phyloP scores from a whole-genome alignment of 1,140 invertebrate species.

The Elysia chlorotica region DNA sequence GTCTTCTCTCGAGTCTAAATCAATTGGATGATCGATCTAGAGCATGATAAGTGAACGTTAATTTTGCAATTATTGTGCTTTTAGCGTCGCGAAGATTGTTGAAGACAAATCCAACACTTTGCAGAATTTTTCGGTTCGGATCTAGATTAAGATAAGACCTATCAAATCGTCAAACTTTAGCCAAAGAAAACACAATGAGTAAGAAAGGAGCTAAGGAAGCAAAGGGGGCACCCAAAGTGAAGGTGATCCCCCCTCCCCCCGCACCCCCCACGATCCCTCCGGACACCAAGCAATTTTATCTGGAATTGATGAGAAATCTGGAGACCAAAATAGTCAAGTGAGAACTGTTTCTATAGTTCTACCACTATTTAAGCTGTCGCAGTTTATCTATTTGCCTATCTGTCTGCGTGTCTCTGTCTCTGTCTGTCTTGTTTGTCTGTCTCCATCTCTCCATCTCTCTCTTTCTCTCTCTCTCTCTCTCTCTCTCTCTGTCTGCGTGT shows the following conservation, averaged over 20 bases:
- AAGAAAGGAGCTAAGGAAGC: not conserved
- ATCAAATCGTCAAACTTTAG: not conserved
- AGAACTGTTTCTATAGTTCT: too few species aligned
- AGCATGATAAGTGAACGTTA: too few species aligned
- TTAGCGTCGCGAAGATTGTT: not conserved
- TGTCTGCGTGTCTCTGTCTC: too few species aligned
- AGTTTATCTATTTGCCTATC: too few species aligned
- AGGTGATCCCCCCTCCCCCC: not conserved
- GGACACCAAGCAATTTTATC: constrained; percentile 6
- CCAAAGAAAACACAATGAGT: not conserved
- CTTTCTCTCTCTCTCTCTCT: too few species aligned
- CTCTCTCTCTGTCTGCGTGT: too few species aligned
- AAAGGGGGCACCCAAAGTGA: not conserved
- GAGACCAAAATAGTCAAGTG: not conserved
- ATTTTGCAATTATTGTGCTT: too few species aligned
- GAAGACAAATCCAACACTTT: not conserved
- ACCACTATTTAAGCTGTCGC: too few species aligned
- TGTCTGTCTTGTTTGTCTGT: too few species aligned
- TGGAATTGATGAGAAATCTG: not conserved
- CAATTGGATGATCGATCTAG: too few species aligned
- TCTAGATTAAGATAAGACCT: not conserved
- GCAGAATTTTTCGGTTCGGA: not conserved
- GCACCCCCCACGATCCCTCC: not conserved
- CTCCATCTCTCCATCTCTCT: too few species aligned
- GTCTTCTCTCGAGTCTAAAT: too few species aligned